Evolutionary conservation across 1,140 invertebrate species (phyloP).

Genomic region (Plectrocnemia conspersa): DNA sequence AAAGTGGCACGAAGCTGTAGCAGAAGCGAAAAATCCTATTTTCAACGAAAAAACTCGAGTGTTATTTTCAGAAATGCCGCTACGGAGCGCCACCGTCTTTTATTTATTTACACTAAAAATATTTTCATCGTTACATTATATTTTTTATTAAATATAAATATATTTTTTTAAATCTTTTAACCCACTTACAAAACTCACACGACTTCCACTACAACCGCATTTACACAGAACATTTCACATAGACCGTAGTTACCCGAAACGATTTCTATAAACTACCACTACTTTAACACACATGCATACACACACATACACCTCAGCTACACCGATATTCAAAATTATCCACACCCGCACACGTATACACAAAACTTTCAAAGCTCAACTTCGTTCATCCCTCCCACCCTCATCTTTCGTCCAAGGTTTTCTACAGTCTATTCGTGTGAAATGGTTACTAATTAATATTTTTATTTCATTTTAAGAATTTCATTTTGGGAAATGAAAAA

Average conservation of each 20-base stretch:
- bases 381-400: conserved; percentile 16
- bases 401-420: conserved; percentile 14
- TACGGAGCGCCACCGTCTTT: too few species aligned
- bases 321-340: not conserved
- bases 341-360: not conserved
- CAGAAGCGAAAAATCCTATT: too few species aligned
- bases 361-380: conserved; percentile 26
- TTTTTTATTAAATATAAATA: too few species aligned
- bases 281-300: conserved; percentile 8
- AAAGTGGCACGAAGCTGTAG: too few species aligned
- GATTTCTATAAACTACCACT: conserved; percentile 10
- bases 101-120: too few species aligned
- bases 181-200: conserved; percentile 15
- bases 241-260: conserved; percentile 23
- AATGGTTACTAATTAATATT: too few species aligned
- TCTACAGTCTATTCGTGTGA: conserved; percentile 2
- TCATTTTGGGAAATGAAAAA: too few species aligned
- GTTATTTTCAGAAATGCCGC: too few species aligned
- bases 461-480: too few species aligned
- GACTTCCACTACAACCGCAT: conserved; percentile 16
- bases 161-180: too few species aligned
- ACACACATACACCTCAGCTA: not conserved
- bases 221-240: conserved; percentile 23
- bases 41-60: too few species aligned
- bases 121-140: too few species aligned